Percentiles rank a stretch among this genome's conserved stretches.
phyloP scores from a whole-genome alignment of 2,113 vertebrate species.

The Engraulis encrasicolus region DNA sequence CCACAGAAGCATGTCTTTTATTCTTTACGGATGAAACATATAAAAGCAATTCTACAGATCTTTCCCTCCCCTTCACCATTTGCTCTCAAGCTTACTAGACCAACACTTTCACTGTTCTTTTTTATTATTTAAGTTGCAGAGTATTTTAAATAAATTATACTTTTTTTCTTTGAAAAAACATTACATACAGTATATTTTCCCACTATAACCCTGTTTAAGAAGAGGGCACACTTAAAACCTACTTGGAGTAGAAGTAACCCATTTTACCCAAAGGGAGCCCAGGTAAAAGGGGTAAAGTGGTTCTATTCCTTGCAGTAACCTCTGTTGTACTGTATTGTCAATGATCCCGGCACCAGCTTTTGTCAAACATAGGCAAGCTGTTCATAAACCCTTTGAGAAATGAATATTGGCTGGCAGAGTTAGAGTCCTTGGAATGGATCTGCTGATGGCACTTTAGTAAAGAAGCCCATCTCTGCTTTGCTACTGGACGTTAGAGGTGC shows the following conservation, averaged over 20 bases:
- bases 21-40: neutral
- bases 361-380: neutral
- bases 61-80: neutral
- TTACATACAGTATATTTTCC: conserved; percentile 4
- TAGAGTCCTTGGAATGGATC: neutral
- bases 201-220: conserved; percentile 7
- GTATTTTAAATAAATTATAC: conserved; percentile 3
- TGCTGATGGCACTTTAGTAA: neutral
- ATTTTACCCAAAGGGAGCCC: neutral
- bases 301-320: neutral
- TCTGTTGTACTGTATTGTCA: neutral
- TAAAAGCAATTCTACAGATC: neutral
- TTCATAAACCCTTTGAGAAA: neutral
- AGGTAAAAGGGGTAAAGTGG: neutral
- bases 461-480: neutral
- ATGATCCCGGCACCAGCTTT: neutral
- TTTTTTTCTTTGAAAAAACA: conserved; percentile 8
- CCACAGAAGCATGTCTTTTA: neutral
- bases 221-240: neutral
- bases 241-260: neutral
- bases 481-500: neutral
- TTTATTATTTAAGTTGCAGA: neutral
- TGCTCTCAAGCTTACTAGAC: conserved; percentile 1
- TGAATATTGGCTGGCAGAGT: neutral
- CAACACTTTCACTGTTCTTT: conserved; percentile 3